A percentile compares a stretch with the other conserved stretches of the same genome.
These are phyloP conservation scores for Drosophila bunnanda DNA, from an alignment of 2,888 invertebrate species.

Conservation along the genomic window DNA sequence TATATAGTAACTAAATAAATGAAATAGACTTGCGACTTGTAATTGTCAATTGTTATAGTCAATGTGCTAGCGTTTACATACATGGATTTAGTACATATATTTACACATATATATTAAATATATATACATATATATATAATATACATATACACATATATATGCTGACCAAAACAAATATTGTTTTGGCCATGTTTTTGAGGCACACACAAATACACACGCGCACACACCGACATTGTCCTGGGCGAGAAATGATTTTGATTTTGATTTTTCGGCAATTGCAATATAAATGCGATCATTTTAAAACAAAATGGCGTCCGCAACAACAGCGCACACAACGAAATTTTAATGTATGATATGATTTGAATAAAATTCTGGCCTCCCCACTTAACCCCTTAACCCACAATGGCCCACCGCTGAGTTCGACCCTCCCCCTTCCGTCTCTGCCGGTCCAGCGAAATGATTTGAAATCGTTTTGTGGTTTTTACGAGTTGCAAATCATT, in stretches of 20 bases:
- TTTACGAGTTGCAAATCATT: slow-evolving; percentile 82
- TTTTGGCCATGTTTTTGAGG: slow-evolving; percentile 73
- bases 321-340: slow-evolving; percentile 25
- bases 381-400: neutral
- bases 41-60: neutral
- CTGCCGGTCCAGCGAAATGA: slow-evolving; percentile 55
- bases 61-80: slow-evolving; percentile 30
- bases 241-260: slow-evolving; percentile 69
- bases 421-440: too few relatives aligned
- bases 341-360: slow-evolving; percentile 68
- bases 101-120: slow-evolving; percentile 1
- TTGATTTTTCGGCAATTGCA: slow-evolving; percentile 63
- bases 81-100: slow-evolving; percentile 14
- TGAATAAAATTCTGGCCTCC: slow-evolving; percentile 65
- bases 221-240: slow-evolving; percentile 40
- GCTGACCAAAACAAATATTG: slow-evolving; percentile 64
- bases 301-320: slow-evolving; percentile 60
- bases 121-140: slow-evolving; percentile 5
- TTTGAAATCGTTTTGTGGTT: slow-evolving; percentile 81
- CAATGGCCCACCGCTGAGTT: neutral
- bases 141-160: slow-evolving; percentile 21
- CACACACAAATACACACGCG: slow-evolving; percentile 31
- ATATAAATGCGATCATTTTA: slow-evolving; percentile 76
- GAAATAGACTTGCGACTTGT: neutral
- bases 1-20: neutral